Conservation (phyloP, 2,797 vertebrate species). For the Ctenopoma kingsleyae region DNA sequence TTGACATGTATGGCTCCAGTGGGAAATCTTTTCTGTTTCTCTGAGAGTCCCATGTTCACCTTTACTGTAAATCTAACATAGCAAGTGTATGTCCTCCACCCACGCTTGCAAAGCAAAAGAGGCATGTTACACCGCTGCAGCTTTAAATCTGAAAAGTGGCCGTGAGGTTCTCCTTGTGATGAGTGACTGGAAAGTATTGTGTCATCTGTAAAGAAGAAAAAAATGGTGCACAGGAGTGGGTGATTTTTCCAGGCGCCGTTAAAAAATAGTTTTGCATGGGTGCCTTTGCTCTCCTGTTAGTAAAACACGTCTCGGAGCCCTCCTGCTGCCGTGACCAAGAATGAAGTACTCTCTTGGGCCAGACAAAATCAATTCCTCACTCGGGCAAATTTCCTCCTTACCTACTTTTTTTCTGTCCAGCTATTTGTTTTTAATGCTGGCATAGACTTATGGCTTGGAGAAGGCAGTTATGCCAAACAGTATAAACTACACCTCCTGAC, state of each 20-base stretch:
- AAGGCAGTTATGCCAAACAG: slow-evolving; percentile 75
- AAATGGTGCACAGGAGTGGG: slow-evolving; percentile 57
- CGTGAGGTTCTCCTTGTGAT: slow-evolving; percentile 69
- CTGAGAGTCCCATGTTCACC: slow-evolving; percentile 18
- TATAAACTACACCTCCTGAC: slow-evolving; percentile 78
- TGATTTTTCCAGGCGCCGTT: slow-evolving; percentile 78
- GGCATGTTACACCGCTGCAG: slow-evolving; percentile 60
- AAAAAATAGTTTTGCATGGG: slow-evolving; percentile 82
- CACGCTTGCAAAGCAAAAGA: slow-evolving; percentile 45
- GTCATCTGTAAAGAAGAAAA: slow-evolving; percentile 75
- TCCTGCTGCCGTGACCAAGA: slow-evolving; percentile 76
- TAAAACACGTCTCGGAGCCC: slow-evolving; percentile 76
- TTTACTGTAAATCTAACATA: slow-evolving; percentile 56
- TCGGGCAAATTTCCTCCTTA: slow-evolving; percentile 79
- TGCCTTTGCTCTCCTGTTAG: slow-evolving; percentile 80
- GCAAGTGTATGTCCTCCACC: slow-evolving; percentile 16
- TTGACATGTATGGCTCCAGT: slow-evolving; percentile 47
- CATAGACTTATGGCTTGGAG: slow-evolving; percentile 74
- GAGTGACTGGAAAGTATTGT: slow-evolving; percentile 79
- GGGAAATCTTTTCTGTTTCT: slow-evolving; percentile 55
- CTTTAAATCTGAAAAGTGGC: slow-evolving; percentile 74
- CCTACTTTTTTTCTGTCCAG: slow-evolving; percentile 57
- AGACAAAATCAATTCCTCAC: slow-evolving; percentile 86
- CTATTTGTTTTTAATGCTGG: slow-evolving; percentile 84
- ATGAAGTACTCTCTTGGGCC: slow-evolving; percentile 84